A percentile compares a stretch with the other conserved stretches of the same genome.
Evolutionary conservation across 2,888 invertebrate species (phyloP).

Genomic region (Ormyrus thymus): DNA sequence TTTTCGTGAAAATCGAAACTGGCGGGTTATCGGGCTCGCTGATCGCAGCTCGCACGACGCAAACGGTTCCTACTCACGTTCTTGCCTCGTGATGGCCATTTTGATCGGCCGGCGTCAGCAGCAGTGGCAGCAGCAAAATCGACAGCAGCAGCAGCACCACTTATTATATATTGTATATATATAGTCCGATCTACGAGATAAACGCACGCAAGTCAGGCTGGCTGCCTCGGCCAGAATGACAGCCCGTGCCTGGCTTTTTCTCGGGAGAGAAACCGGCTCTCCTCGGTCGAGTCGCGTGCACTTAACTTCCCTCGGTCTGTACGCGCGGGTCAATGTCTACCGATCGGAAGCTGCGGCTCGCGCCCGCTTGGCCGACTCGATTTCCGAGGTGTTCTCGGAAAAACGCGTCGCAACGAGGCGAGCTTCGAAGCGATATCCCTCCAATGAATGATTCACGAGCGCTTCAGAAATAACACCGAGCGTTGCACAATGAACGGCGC

Average conservation of each 20-base stretch:
- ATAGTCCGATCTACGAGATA: not conserved
- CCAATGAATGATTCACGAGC: too few relatives aligned
- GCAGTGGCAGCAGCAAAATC: not conserved
- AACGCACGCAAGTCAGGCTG: not conserved
- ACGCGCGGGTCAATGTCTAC: not conserved
- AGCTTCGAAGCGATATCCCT: too few relatives aligned
- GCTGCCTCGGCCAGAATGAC: not conserved
- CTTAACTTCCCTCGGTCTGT: not conserved
- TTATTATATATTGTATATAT: conserved; percentile 5
- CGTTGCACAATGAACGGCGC: too few relatives aligned
- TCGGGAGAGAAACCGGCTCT: conserved; percentile 30
- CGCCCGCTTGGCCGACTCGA: too few relatives aligned
- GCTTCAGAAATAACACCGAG: too few relatives aligned
- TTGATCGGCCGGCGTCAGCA: conserved; percentile 55
- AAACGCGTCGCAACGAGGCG: too few relatives aligned
- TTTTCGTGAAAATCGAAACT: too few relatives aligned
- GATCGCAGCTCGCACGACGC: too few relatives aligned
- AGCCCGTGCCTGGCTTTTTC: conserved; percentile 3
- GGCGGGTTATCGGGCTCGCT: too few relatives aligned
- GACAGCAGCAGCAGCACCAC: conserved; percentile 11
- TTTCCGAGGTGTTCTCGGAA: too few relatives aligned
- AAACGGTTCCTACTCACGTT: conserved; percentile 70
- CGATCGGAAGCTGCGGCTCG: too few relatives aligned
- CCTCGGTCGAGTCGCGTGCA: not conserved
- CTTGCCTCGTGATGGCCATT: conserved; percentile 72